Percentiles rank a stretch among this genome's conserved stretches.
Conservation (phyloP, 2,797 vertebrate genomes). For the Acanthornis magna region DNA sequence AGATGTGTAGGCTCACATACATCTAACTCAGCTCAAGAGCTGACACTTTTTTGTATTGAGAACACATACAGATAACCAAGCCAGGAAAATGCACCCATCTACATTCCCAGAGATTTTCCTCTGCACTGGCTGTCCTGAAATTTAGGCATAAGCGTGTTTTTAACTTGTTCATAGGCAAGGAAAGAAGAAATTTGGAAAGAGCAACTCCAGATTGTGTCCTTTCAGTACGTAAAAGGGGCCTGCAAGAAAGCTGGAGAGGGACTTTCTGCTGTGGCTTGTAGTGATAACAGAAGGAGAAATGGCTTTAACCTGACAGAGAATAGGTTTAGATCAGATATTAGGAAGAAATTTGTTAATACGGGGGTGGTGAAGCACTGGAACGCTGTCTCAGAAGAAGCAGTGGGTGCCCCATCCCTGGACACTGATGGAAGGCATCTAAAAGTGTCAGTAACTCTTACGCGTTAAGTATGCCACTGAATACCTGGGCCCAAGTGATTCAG, state of each 20-base stretch:
- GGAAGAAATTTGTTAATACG: neutral
- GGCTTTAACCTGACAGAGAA: neutral
- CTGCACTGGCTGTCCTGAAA: neutral
- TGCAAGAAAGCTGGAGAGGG: neutral
- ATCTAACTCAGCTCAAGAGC: neutral
- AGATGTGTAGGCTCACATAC: neutral
- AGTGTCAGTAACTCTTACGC: neutral
- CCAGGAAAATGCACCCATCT: neutral
- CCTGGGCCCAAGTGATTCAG: neutral
- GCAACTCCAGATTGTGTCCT: too few relatives aligned
- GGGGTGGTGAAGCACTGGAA: neutral
- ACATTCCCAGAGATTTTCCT: neutral
- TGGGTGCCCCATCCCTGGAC: too few relatives aligned
- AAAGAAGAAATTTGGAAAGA: neutral
- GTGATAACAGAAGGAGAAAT: neutral
- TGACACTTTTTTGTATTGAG: neutral
- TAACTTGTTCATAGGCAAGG: fast-evolving
- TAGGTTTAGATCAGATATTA: neutral
- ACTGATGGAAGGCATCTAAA: neutral
- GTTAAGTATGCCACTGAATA: neutral
- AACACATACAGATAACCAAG: neutral
- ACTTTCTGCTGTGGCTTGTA: neutral
- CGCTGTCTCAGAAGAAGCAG: neutral
- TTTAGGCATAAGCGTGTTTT: neutral
- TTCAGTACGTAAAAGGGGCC: neutral